A percentile compares a stretch with the other conserved stretches of the same genome.
These are phyloP conservation scores for Synergus gifuensis DNA, from an alignment of 2,888 invertebrate genomes.

Conservation along the genomic window DNA sequence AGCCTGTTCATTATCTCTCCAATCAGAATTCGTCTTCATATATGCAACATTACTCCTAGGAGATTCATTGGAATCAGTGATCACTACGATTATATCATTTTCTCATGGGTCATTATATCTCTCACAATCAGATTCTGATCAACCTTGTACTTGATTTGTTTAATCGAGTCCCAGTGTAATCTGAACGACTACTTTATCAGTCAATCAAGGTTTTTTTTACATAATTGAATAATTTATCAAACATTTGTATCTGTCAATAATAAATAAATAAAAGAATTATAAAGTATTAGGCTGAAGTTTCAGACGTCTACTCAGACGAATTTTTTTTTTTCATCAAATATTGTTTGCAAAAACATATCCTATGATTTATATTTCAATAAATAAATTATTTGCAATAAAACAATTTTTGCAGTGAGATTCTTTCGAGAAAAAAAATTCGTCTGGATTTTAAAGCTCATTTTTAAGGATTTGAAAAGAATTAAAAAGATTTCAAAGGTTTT, in stretches of 20 bases:
- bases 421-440: no score
- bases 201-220: neutral
- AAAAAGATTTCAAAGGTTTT: no score
- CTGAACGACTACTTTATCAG: neutral
- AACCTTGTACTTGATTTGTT: constrained; percentile 1
- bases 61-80: constrained; percentile 23
- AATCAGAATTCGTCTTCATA: neutral
- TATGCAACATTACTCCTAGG: constrained; percentile 16
- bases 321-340: neutral
- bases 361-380: no score
- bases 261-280: no score
- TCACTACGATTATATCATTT: constrained; percentile 1
- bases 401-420: no score
- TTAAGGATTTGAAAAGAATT: no score
- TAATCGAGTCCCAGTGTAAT: neutral
- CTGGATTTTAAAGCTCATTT: no score
- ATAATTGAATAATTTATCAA: neutral
- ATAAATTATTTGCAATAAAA: no score
- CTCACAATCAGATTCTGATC: constrained; percentile 2
- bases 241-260: neutral
- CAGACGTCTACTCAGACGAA: no score
- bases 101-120: constrained; percentile 28
- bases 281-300: neutral
- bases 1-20: constrained; percentile 13
- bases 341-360: no score